Conservation (phyloP, 2,888 invertebrate genomes). For the Hypomecis atomaria region DNA sequence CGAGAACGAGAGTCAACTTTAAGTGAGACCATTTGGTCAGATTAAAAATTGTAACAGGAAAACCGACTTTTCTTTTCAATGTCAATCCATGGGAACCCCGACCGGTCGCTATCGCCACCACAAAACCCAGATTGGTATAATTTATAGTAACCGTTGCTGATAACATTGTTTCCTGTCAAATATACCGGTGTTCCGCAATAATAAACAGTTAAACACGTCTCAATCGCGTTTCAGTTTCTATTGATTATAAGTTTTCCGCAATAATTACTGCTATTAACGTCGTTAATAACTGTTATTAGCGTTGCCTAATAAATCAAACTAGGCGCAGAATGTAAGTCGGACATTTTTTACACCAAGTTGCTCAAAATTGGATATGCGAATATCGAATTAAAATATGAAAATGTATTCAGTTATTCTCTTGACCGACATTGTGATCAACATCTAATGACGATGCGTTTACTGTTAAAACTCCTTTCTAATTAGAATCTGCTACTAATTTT, state of each 20-base stretch:
- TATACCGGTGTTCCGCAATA: slow-evolving; percentile 47
- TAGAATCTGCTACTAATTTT: slow-evolving; percentile 34
- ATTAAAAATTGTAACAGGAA: slow-evolving; percentile 32
- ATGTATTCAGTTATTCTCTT: slow-evolving; percentile 47
- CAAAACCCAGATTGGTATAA: slow-evolving; percentile 30
- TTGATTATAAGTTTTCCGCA: slow-evolving; percentile 44
- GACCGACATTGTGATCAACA: slow-evolving; percentile 42
- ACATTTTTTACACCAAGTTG: slow-evolving; percentile 30
- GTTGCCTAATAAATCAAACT: slow-evolving; percentile 39
- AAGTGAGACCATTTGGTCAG: not conserved
- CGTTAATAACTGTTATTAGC: slow-evolving; percentile 40
- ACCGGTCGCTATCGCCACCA: slow-evolving; percentile 21
- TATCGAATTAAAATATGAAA: slow-evolving; percentile 37
- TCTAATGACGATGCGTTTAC: slow-evolving; percentile 35
- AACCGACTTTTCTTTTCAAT: slow-evolving; percentile 32
- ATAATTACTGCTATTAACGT: slow-evolving; percentile 42
- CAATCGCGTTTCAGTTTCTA: slow-evolving; percentile 46
- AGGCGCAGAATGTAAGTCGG: slow-evolving; percentile 29
- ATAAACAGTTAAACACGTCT: slow-evolving; percentile 40
- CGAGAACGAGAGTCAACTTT: not conserved
- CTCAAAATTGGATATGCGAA: slow-evolving; percentile 33
- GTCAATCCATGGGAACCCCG: slow-evolving; percentile 22
- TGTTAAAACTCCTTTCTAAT: slow-evolving; percentile 46
- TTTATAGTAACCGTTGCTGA: slow-evolving; percentile 40
- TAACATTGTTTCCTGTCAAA: slow-evolving; percentile 56